Conservation (phyloP, 2,797 vertebrate genomes). For the Mus minutoides region DNA sequence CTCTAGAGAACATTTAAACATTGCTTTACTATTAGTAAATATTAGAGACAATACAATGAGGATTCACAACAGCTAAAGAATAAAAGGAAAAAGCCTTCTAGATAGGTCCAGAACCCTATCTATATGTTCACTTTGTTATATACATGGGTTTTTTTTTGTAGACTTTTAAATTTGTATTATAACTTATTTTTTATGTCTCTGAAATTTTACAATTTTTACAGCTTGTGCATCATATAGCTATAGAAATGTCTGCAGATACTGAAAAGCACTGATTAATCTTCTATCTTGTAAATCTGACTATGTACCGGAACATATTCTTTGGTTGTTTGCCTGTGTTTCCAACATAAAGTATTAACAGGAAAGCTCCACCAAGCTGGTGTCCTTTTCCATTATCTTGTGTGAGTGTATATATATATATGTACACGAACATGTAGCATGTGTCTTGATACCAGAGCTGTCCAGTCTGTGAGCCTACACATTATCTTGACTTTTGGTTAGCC, state of each 20-base stretch:
- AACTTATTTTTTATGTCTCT: not conserved
- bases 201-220: conserved; percentile 57
- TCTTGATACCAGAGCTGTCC: not conserved
- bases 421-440: not conserved
- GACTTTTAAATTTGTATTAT: conserved; percentile 24
- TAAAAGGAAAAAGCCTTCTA: conserved; percentile 22
- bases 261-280: conserved; percentile 14
- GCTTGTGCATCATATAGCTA: not conserved
- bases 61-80: conserved; percentile 30
- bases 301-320: conserved; percentile 27
- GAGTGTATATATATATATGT: not conserved
- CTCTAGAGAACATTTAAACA: not conserved
- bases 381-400: not conserved
- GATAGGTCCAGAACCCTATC: not conserved
- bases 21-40: conserved; percentile 50
- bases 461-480: not conserved
- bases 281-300: not conserved
- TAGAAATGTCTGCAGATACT: conserved; percentile 1
- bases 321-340: not conserved
- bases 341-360: not conserved
- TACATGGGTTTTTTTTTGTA: not conserved
- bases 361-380: conserved; percentile 2
- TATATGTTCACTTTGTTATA: conserved; percentile 8
- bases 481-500: conserved; percentile 19
- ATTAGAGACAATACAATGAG: not conserved